Evolutionary conservation across 1,140 invertebrate genomes (phyloP), one percentile per base, ranked within the genome.

Genomic region (Bombyx mandarina): DNA sequence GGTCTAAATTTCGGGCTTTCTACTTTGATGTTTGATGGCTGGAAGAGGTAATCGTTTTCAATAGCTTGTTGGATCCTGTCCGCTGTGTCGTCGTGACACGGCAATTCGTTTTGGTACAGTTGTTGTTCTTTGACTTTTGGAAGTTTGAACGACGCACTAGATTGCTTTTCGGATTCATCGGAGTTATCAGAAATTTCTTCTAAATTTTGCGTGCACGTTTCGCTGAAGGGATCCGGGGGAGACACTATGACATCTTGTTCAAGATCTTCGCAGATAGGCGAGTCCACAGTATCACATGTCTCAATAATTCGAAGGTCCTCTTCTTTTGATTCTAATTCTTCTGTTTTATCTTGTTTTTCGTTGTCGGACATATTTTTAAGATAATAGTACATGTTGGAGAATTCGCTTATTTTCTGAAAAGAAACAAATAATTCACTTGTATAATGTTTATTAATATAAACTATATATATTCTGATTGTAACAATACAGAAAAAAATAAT

Each of bases 301-400:
- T 86, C 82, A 6, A 79, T 69, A 55, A 82, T 84, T 45, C 72
- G 62, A 12, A 86, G 56, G 51, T 86, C 73, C 49, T 75, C 67
- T 49, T 72, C 58, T 59, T 79, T 77, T 7, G 60, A 65, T 66
- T 77, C 79, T 7, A 61, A 65, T 65, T 77, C 79, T 9, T 76
- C 78, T 52, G 71, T 67, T 42, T 68, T 69, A 10, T 85, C 75
- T 26, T 86, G 79, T 62, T 84, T 86, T 45, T 82, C 76, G 10
- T 78, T 82, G 47, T 93, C 91, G 43, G 91, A 92, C 78, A 95
- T 92, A 58, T 94, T 93, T 82, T 95, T 95, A 65, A 95, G 90
- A 79, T 94, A 95, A 71, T 92, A 93, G 72, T 95, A 95, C 90
- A 95, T 94, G 73, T 92, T 95, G 35, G 93, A 93, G 66, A 95